Base-by-base conservation (phyloP, 2,797 vertebrate species). In the Eurystomus glaucurus region DNA sequence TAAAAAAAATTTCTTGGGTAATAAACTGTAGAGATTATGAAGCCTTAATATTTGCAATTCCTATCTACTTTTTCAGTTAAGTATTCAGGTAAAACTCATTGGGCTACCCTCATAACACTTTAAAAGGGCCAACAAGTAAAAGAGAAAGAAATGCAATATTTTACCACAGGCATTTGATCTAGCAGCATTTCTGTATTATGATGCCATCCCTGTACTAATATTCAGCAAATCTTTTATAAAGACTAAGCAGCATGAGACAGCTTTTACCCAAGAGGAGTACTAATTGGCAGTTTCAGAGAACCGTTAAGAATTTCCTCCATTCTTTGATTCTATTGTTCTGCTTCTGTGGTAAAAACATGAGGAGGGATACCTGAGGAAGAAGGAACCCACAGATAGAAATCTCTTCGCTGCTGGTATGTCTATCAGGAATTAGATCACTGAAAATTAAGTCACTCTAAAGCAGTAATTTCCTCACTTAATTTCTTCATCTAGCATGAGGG, bases 351-450 rank as follows among this genome's bases (percentile, higher is more conserved):
- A 37, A 57, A 79, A 85, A 39, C 0, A 0, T 4, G 15, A 72
- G 54, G 61, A 54, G 29, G 37, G 15, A 62, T 51, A 82, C 11
- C n/a, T n/a, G 75, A 69, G 25, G 35, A 62, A 91, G 77, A 48
- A 87, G 70, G n/a, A 91, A 31, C 51, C 31, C 64, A 37, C 39
- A 37, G 66, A 69, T 79, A 78, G 74, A 58, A 80, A 93, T 89
- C 23, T 35, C 62, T 39, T 89, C 60, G 65, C 55, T 72, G 45
- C 43, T 69, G 58, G 4, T 82, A 12, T n/a, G 4, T 72, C 78
- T 93, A 31, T 87, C 86, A 92, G 82, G 68, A 91, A 71, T 89
- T 31, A 77, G 87, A 93, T 85, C 78, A 78, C 79, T 77, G 88
- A 78, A 83, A 94, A 85, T 88, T 85, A 95, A 94, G 45, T 89